Base-by-base conservation (phyloP, 2,113 vertebrate species). In the Archilochus colubris region DNA sequence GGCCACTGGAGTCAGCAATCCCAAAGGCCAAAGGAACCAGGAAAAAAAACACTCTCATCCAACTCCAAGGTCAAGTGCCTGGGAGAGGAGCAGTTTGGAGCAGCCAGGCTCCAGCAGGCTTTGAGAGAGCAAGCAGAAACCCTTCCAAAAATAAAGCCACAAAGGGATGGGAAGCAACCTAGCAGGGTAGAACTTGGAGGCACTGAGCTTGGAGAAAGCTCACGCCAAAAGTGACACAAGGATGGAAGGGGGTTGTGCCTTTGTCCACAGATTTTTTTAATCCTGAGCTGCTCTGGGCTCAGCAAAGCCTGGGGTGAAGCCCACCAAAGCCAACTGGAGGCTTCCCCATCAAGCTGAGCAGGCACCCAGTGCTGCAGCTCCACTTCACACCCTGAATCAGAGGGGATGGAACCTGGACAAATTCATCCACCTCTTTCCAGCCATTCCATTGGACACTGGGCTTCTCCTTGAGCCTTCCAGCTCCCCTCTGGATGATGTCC, bases 11-110 rank as follows among this genome's bases (percentile, higher is more conserved):
- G 81, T 58, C 85, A 83, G 66, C 59, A 28, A 67, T 73, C 93
- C 91, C 93, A 89, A 89, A 93, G 94, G 94, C 93, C 91, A 83
- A 57, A 83, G 75, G 72, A 95, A 91, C 59, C 73, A 40, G 80
- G 91, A 73, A 54, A 81, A 94, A 79, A 40, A 40, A 40, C 81
- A 82, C 38, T 62, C 73, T 64, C 87, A 44, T 33, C 51, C 85
- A 66, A 31, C 51, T 63, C 70, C 93, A 96, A 96, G 94, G 91
- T 93, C 95, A 94, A 94, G 82, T 33, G 55, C 68, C 59, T 77
- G 79, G 59, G 80, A 70, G 64, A 86, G 31, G 55, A 89, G 43
- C 67, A 66, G 70, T 50, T n/a, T 54, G 82, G 72, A 89, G 33
- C 58, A 79, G 33, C 30, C 62, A 82, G n/a, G 61, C 30, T 91